Evolutionary conservation across 1,140 invertebrate genomes (phyloP), one percentile per base, ranked within the genome.

Genomic region (Delia radicum): DNA sequence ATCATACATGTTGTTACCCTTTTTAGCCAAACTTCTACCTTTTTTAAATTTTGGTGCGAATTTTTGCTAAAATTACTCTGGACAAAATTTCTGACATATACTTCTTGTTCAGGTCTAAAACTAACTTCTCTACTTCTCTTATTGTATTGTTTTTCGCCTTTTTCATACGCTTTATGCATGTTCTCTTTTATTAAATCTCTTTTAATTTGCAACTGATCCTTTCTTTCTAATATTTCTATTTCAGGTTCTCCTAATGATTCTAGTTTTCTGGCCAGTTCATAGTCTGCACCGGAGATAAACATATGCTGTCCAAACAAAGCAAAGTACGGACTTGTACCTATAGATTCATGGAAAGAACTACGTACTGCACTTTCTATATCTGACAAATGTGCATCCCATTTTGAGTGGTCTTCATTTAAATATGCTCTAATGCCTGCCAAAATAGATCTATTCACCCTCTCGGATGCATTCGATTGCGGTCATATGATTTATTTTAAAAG

Each of bases 391-490:
- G 13, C 7, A 12, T 33, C 33, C 33, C 33, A 33, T 33, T 33
- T 12, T 33, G 7, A 10, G 13, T 73, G 69, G 24, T 73, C 69
- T 18, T n/a, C 24, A 2, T 26, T 15, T 37, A 73, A 6, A 46
- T 46, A 46, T 18, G 33, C 33, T 26, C 37, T 73, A 5, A 74
- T 29, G 3, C 46, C 55, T 4, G 46, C 42, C 6, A 29, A 26
- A 1, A 75, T 42, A 6, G 73, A 74, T 29, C 55, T 18, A 18
- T 74, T 74, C 24, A 74, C 73, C 2, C 73, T 26, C 37, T 74
- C 73, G 3, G 73, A 62, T 2, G 73, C 26, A 37, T 74, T 74
- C 1, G 13, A 15, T 13, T 74, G 73, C 18, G 73, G 73, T 61
- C 15, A 28, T 18, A 31, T 74, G 73, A 2, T 61, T 29, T 3